A percentile compares a stretch with the other conserved stretches of the same genome.
Evolutionary conservation across 2,113 vertebrate genomes (phyloP).

Genomic region (Melanerpes aurifrons): DNA sequence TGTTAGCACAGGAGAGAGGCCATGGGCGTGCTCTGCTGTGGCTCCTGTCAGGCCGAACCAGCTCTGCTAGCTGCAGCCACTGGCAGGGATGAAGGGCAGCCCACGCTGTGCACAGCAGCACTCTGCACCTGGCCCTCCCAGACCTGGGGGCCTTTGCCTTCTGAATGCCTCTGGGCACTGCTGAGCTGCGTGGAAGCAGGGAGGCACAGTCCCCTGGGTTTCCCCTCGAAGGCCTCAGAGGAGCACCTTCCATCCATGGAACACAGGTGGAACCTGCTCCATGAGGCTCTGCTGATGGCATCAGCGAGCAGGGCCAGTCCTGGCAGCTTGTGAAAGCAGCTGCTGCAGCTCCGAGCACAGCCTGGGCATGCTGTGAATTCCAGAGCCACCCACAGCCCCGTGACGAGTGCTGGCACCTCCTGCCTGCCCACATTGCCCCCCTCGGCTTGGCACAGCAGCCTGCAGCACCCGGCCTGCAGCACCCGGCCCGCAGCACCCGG

Average conservation of each 20-base stretch:
- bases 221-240: neutral
- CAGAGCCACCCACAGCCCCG: rapidly evolving
- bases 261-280: neutral
- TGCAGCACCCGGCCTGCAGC: neutral
- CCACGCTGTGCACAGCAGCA: neutral
- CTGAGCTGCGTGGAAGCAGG: neutral
- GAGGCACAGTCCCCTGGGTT: neutral
- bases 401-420: neutral
- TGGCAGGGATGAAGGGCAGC: neutral
- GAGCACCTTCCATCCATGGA: neutral
- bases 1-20: neutral
- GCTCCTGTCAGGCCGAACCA: neutral
- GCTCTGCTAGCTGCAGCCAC: neutral
- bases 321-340: neutral
- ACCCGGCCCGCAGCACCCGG: no score
- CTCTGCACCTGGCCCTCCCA: neutral
- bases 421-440: neutral
- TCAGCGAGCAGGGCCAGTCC: neutral
- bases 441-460: neutral
- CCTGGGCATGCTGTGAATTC: neutral
- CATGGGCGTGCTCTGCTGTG: neutral
- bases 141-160: neutral
- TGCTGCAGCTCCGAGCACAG: neutral
- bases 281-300: neutral
- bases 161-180: neutral